A percentile compares a stretch with the other conserved stretches of the same genome.
These are phyloP conservation scores for Drosophila fungiperda DNA, from an alignment of 2,888 invertebrate species.

Conservation along the genomic window DNA sequence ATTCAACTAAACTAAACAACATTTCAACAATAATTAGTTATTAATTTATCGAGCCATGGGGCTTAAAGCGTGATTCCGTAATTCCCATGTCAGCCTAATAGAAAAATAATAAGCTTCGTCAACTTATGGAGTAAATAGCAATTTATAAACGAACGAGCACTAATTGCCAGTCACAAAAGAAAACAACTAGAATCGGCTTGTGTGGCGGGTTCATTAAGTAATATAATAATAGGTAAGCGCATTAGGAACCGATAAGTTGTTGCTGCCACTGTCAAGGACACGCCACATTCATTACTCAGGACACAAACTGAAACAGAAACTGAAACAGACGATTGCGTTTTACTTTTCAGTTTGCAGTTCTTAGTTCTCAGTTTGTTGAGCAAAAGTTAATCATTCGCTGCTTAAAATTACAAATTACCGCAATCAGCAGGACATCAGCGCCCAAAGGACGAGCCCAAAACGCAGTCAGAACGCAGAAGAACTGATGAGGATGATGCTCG, in stretches of 20 bases:
- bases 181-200: slow-evolving; percentile 1
- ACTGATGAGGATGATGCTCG: slow-evolving; percentile 16
- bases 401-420: slow-evolving; percentile 78
- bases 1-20: neutral
- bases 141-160: slow-evolving; percentile 14
- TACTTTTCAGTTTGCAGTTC: slow-evolving; percentile 16
- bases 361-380: slow-evolving; percentile 22
- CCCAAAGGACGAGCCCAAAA: slow-evolving; percentile 37
- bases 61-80: slow-evolving; percentile 9
- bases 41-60: slow-evolving; percentile 21
- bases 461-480: slow-evolving; percentile 22
- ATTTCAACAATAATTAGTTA: slow-evolving; percentile 15
- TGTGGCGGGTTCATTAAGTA: slow-evolving; percentile 23
- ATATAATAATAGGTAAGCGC: slow-evolving; percentile 51
- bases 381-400: slow-evolving; percentile 76
- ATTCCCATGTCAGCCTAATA: slow-evolving; percentile 14
- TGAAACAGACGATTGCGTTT: slow-evolving; percentile 5
- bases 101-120: slow-evolving; percentile 17
- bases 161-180: slow-evolving; percentile 26
- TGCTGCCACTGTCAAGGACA: slow-evolving; percentile 58
- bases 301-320: slow-evolving; percentile 3
- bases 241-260: slow-evolving; percentile 47
- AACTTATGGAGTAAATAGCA: slow-evolving; percentile 26
- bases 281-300: slow-evolving; percentile 52
- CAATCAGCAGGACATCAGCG: slow-evolving; percentile 62